A percentile compares a stretch with the other conserved stretches of the same genome.
phyloP scores from a whole-genome alignment of 2,888 invertebrate species.

The Macrosiphum euphorbiae region DNA sequence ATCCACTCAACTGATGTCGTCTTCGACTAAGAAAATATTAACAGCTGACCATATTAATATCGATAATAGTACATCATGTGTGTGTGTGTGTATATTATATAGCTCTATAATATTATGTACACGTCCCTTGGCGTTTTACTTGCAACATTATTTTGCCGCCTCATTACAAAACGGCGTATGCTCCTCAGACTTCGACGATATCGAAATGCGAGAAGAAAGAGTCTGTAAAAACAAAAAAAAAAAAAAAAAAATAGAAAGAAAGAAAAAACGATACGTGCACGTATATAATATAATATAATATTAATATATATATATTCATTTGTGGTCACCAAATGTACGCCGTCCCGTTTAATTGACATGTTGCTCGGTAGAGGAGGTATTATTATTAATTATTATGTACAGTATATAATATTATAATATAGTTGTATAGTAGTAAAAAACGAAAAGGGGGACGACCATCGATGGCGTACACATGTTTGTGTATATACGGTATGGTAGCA shows the following conservation, averaged over 20 bases:
- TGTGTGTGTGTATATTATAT: neutral
- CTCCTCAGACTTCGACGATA: neutral
- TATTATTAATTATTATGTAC: slow-evolving; percentile 60
- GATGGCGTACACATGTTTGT: slow-evolving; percentile 59
- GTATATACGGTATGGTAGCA: slow-evolving; percentile 50
- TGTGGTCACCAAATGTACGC: slow-evolving; percentile 62
- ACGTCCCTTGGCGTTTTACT: neutral
- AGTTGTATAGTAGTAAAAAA: slow-evolving; percentile 24
- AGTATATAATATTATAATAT: neutral
- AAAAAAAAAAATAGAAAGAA: neutral
- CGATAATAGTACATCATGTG: neutral
- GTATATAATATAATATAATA: slow-evolving; percentile 20
- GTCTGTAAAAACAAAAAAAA: neutral
- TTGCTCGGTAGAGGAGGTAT: slow-evolving; percentile 61
- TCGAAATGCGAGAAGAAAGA: slow-evolving; percentile 1
- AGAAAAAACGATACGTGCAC: slow-evolving; percentile 16
- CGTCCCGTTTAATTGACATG: slow-evolving; percentile 63
- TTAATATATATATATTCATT: neutral
- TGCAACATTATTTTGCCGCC: slow-evolving; percentile 7
- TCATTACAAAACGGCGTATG: slow-evolving; percentile 39
- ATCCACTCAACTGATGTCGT: neutral
- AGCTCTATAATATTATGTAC: neutral
- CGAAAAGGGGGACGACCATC: slow-evolving; percentile 52
- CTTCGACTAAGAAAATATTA: neutral
- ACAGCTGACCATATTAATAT: neutral